These are phyloP conservation scores for Stylophora pistillata DNA, from an alignment of 64 coral and sea anemone genomes.

Conservation along the genomic window DNA sequence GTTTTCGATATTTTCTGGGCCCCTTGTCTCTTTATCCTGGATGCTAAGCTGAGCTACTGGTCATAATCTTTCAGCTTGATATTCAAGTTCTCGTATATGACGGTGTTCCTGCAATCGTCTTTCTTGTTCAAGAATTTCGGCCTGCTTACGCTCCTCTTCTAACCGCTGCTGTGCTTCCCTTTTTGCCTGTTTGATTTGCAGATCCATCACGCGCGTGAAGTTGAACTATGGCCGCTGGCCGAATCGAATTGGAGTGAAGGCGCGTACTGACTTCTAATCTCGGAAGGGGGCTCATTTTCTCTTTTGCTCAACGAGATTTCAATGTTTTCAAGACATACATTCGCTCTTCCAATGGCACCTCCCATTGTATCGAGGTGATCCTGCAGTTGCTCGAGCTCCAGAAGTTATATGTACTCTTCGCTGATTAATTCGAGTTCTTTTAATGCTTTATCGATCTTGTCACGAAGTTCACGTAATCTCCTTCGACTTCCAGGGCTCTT, in stretches of 20 bases:
- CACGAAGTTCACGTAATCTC: neutral
- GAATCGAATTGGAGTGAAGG: neutral
- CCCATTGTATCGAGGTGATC: neutral
- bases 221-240: neutral
- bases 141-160: neutral
- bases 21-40: neutral
- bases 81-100: constrained; percentile 32
- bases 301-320: constrained; percentile 13
- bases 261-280: neutral
- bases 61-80: constrained; percentile 12
- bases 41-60: constrained; percentile 25
- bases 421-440: constrained; percentile 3
- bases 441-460: constrained; percentile 6
- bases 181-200: constrained; percentile 35
- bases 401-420: constrained; percentile 1
- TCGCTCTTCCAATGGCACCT: neutral
- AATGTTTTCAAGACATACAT: constrained; percentile 27
- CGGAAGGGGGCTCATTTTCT: constrained; percentile 23
- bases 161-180: neutral
- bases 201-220: neutral
- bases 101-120: constrained; percentile 13
- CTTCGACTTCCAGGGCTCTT: neutral
- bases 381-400: constrained; percentile 20
- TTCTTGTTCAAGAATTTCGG: constrained; percentile 8
- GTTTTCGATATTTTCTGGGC: neutral